Conservation (phyloP, 2,888 invertebrate genomes). For the Microctonus brassicae region DNA sequence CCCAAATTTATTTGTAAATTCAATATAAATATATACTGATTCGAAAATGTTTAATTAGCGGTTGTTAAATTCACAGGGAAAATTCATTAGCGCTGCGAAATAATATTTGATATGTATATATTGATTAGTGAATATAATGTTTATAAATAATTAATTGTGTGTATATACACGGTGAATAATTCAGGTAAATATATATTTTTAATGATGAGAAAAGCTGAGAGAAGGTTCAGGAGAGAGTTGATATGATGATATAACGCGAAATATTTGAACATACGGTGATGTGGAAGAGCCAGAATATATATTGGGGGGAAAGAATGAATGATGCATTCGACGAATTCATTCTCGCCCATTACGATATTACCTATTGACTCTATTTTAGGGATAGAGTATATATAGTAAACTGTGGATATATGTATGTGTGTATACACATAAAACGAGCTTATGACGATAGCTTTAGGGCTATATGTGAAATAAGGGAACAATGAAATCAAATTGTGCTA, state of each 20-base stretch:
- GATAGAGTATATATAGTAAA: not conserved
- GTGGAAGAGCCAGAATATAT: not conserved
- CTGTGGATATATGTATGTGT: not conserved
- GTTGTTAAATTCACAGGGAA: not conserved
- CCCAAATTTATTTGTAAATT: not conserved
- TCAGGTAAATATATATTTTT: not conserved
- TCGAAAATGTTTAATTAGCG: not conserved
- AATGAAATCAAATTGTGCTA: constrained; percentile 39
- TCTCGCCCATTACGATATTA: constrained; percentile 49
- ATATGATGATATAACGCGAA: not conserved
- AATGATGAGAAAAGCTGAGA: not conserved
- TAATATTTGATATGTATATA: constrained; percentile 48
- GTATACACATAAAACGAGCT: not conserved
- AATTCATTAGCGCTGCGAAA: constrained; percentile 48
- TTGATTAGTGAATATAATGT: constrained; percentile 42
- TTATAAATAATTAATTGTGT: constrained; percentile 54
- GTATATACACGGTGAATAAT: not conserved
- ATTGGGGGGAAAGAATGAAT: not conserved
- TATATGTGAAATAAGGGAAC: not conserved
- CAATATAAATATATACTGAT: not conserved
- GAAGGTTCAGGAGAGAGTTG: constrained; percentile 3
- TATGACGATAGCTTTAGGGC: not conserved
- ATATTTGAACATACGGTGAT: constrained; percentile 10
- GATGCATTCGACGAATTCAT: not conserved
- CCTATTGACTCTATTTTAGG: constrained; percentile 51